Percentiles rank a stretch among this genome's conserved stretches.
Evolutionary conservation across 2,797 vertebrate genomes (phyloP).

Genomic region (Tenualosa thibaudeaui): DNA sequence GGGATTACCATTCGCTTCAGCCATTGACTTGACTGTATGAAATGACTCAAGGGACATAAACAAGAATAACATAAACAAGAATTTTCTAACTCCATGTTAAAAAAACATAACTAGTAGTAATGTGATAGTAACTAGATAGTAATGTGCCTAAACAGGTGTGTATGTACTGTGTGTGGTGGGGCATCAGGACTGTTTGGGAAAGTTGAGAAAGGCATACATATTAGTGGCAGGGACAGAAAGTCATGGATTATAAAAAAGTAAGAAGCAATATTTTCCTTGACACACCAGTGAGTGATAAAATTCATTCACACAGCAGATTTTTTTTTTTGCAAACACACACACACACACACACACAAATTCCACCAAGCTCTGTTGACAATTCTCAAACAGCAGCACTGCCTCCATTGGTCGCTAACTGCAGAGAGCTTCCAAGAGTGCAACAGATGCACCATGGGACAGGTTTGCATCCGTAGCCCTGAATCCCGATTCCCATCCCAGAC

Average conservation of each 20-base stretch:
- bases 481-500: slow-evolving; percentile 16
- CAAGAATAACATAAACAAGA: neutral
- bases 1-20: too few relatives aligned
- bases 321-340: slow-evolving; percentile 1
- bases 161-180: neutral
- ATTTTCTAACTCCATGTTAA: neutral
- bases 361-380: neutral
- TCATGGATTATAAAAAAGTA: neutral
- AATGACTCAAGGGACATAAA: neutral
- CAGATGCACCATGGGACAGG: neutral
- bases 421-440: neutral
- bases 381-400: neutral
- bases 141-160: neutral
- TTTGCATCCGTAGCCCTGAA: neutral
- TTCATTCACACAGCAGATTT: neutral
- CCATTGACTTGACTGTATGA: too few relatives aligned
- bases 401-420: neutral
- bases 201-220: neutral
- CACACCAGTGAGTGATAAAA: neutral
- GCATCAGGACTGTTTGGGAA: neutral
- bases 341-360: slow-evolving; percentile 7
- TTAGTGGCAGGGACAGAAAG: neutral
- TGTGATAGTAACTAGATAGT: neutral
- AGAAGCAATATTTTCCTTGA: neutral
- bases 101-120: neutral